These are phyloP conservation scores for Pogona vitticeps DNA, from an alignment of 2,113 vertebrate genomes.

Conservation along the genomic window DNA sequence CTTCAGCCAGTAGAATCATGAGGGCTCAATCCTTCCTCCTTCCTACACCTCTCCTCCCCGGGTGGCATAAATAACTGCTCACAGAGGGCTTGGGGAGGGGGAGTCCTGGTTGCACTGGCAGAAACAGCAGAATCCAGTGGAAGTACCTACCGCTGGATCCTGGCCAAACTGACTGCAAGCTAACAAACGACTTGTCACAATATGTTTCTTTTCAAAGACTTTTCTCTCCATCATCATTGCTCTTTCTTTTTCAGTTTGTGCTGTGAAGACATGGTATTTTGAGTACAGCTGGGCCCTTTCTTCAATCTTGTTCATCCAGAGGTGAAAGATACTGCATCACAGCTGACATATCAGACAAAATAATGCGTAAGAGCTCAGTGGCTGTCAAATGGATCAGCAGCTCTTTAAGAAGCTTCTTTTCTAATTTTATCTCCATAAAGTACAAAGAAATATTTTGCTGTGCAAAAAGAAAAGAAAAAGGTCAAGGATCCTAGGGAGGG, in stretches of 20 bases:
- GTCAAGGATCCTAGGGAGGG: slow-evolving; percentile 10
- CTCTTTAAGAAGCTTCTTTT: slow-evolving; percentile 25
- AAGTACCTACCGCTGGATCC: too few species aligned
- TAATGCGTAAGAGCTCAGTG: not conserved
- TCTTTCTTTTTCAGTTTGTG: not conserved
- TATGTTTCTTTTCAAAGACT: not conserved
- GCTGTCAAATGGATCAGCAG: not conserved
- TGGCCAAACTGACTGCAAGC: not conserved
- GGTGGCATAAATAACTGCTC: not conserved
- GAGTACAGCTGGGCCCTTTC: not conserved
- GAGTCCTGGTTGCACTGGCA: not conserved
- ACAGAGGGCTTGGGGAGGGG: not conserved
- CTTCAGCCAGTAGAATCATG: not conserved
- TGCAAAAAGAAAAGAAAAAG: not conserved
- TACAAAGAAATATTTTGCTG: slow-evolving; percentile 36
- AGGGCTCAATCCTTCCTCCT: not conserved
- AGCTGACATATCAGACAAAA: not conserved
- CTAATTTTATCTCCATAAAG: not conserved
- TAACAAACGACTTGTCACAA: not conserved
- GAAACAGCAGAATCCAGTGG: not conserved
- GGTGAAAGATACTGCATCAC: not conserved
- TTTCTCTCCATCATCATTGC: not conserved
- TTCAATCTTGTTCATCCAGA: not conserved
- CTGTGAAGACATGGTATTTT: not conserved
- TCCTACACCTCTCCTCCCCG: not conserved